Evolutionary conservation across 2,888 invertebrate species (phyloP).

Genomic region (Melieria crassipennis): DNA sequence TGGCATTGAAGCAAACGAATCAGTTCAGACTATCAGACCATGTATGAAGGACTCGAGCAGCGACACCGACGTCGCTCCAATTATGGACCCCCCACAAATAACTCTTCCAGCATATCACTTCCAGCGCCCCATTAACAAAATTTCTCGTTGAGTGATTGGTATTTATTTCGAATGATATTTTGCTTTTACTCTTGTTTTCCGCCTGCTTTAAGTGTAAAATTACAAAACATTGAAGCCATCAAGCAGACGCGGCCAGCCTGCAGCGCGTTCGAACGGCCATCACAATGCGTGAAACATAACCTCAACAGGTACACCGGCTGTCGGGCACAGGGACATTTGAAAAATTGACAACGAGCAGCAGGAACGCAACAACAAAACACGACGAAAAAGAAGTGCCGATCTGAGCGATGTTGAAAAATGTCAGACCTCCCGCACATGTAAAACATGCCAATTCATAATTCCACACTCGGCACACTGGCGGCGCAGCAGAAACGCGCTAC

Average conservation of each 20-base stretch:
- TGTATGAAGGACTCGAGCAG: too few relatives aligned
- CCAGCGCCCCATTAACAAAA: too few relatives aligned
- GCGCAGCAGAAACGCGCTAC: constrained; percentile 13
- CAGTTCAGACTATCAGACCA: too few relatives aligned
- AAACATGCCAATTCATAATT: constrained; percentile 61
- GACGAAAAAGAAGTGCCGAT: not conserved
- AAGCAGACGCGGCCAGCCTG: too few relatives aligned
- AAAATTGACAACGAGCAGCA: not conserved
- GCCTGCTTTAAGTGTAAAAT: constrained; percentile 56
- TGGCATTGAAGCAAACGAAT: too few relatives aligned
- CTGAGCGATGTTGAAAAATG: constrained; percentile 31
- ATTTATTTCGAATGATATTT: constrained; percentile 59
- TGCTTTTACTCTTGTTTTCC: constrained; percentile 25
- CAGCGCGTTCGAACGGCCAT: too few relatives aligned
- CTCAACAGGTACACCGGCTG: constrained; percentile 37
- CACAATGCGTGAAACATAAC: not conserved
- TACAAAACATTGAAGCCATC: constrained; percentile 54
- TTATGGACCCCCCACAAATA: too few relatives aligned
- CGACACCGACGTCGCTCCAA: too few relatives aligned
- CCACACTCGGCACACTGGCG: constrained; percentile 42
- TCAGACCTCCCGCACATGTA: constrained; percentile 59
- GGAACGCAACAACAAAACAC: not conserved
- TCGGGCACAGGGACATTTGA: not conserved
- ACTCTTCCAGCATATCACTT: too few relatives aligned
- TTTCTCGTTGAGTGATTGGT: constrained; percentile 41